Evolutionary conservation across 1,140 invertebrate genomes (phyloP), one percentile per base, ranked within the genome.

Genomic region (Brachionus koreanus): DNA sequence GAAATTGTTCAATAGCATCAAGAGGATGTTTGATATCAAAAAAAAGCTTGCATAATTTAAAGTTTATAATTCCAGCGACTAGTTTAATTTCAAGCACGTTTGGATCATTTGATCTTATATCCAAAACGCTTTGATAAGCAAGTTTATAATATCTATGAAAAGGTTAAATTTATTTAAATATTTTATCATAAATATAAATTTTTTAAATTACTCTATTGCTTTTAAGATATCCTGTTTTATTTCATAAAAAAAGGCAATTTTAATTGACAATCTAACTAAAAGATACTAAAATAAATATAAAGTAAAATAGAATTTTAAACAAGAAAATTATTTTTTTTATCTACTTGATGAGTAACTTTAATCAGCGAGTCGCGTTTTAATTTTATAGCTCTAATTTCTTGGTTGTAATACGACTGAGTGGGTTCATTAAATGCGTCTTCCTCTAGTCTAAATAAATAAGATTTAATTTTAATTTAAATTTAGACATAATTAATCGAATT

Each of bases 171-270:
- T 42, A n/a, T 16, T n/a, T 29, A 33, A 12, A n/a, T n/a, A 39
- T 42, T n/a, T 16, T 23, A 12, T n/a, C 13, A 29, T 23, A 37
- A 6, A 83, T 0, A 2, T 16, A 13, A 19, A 61, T 43, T 39
- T 16, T 35, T 75, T 57, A 23, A 88, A 89, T 90, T 90, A 95
- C 93, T 96, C 97, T 83, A 96, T 91, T 33, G 95, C 94, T 12
- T 93, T 92, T 85, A 92, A 92, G 82, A 92, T 90, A 87, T 98
- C 96, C 86, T 96, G 94, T 85, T 93, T 93, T 63, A 98, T 87
- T 89, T 99, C 97, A 88, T 94, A 94, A 52, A 96, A 92, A 89
- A 97, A 98, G n/a, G 93, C 97, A 86, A 98, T 92, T 90, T 99
- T 99, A 86, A 97, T 98, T 85, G 97, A 94, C 90, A 98, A 96